Evolutionary conservation across 2,113 vertebrate species (phyloP), one percentile per base, ranked within the genome.

Genomic region (Toxostoma redivivum): DNA sequence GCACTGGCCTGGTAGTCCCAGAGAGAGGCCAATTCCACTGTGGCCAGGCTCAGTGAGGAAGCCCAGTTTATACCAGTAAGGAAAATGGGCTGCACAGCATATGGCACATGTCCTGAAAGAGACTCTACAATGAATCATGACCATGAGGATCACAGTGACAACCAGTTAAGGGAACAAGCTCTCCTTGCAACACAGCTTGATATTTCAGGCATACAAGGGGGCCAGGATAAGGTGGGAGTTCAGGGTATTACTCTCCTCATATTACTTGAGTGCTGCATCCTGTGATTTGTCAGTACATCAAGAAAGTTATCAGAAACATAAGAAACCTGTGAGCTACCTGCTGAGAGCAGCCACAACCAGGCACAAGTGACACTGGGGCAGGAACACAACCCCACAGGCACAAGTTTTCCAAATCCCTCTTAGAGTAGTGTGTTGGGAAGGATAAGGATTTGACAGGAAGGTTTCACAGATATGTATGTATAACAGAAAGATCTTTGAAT

Each of bases 361-460:
- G 57, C 83, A 44, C 23, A n/a, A 25, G 1, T 7, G 17, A 33
- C 53, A 30, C 18, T 1, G 1, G 19, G 24, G 15, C 45, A 71
- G 57, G 66, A 76, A 33, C 62, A 50, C 4, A 64, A n/a, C 22
- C 17, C 47, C 5, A 2, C 15, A 57, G 48, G 35, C 13, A 7
- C 14, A 62, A 20, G 17, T 22, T 65, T 65, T 92, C 47, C 67
- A 65, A 66, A 76, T 47, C 47, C 35, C 27, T 40, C 38, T 50
- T 8, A 10, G 15, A n/a, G 72, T 62, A 67, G 48, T 0, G 0
- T 15, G 40, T 42, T 42, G 40, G 14, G 40, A 42, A 42, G 40
- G 40, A 42, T 5, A 42, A 42, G 40, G 40, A 42, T 42, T 42
- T 42, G 40, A 42, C 40, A 42, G 40, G 40, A 42, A 42, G 40